Percentiles rank a stretch among this genome's conserved stretches.
These are phyloP conservation scores for Semaprochilodus insignis DNA, from an alignment of 2,797 vertebrate species.

Conservation along the genomic window DNA sequence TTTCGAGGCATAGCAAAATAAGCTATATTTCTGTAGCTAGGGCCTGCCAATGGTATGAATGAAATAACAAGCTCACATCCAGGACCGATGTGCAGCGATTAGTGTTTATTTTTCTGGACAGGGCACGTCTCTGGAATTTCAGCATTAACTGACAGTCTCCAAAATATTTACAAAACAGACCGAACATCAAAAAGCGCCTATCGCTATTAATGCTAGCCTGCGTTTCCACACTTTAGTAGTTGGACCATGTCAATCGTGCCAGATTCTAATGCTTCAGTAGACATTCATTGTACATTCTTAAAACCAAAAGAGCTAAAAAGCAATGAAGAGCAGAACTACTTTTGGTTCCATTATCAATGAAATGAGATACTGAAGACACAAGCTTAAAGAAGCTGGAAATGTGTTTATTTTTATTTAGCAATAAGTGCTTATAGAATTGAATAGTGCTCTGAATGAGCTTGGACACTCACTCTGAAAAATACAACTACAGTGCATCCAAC, in stretches of 20 bases:
- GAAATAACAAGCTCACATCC: slow-evolving; percentile 77
- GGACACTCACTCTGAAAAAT: too few relatives aligned
- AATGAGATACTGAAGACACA: too few relatives aligned
- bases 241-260: slow-evolving; percentile 66
- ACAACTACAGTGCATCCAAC: too few relatives aligned
- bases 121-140: slow-evolving; percentile 81
- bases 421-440: too few relatives aligned
- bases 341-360: too few relatives aligned
- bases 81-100: slow-evolving; percentile 71
- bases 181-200: slow-evolving; percentile 76
- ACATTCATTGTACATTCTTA: slow-evolving; percentile 9
- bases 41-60: slow-evolving; percentile 73
- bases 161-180: slow-evolving; percentile 82
- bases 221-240: slow-evolving; percentile 64
- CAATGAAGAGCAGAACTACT: too few relatives aligned
- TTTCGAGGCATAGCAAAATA: slow-evolving; percentile 80
- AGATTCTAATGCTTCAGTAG: slow-evolving; percentile 25
- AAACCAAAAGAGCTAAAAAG: too few relatives aligned
- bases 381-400: too few relatives aligned
- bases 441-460: too few relatives aligned
- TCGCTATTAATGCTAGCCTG: slow-evolving; percentile 65
- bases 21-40: slow-evolving; percentile 74
- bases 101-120: slow-evolving; percentile 83
- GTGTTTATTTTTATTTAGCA: too few relatives aligned
- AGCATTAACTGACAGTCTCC: slow-evolving; percentile 84